A percentile compares a stretch with the other conserved stretches of the same genome.
Conservation (phyloP, 2,113 vertebrate species). For the Serinus canaria region DNA sequence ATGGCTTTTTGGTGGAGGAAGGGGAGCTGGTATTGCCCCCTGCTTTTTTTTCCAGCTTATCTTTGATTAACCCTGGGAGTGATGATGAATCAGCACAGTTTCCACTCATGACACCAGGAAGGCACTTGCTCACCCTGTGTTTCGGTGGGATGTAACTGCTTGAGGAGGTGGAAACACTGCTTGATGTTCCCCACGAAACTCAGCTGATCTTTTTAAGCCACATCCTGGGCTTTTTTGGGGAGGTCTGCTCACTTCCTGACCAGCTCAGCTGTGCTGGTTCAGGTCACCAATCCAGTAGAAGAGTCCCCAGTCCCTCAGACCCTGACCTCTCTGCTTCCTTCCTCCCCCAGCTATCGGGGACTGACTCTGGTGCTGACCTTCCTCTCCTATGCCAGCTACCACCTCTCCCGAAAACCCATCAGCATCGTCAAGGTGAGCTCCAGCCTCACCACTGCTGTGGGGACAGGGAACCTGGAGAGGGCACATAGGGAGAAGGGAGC, state of each 20-base stretch:
- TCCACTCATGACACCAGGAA: neutral
- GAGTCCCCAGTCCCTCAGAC: neutral
- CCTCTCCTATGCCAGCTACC: slow-evolving; percentile 90
- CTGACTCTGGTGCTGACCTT: slow-evolving; percentile 90
- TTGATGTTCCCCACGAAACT: neutral
- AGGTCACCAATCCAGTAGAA: neutral
- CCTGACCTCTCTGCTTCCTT: neutral
- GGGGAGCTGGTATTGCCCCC: accelerated
- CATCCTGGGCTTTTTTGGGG: neutral
- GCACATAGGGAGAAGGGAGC: too few species aligned
- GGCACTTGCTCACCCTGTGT: neutral
- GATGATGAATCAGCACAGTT: neutral
- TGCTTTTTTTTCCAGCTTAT: neutral
- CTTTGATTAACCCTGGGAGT: neutral
- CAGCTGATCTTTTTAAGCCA: neutral
- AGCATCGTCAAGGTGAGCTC: slow-evolving; percentile 91
- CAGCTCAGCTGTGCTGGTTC: neutral
- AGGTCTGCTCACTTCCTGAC: neutral
- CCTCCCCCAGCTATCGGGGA: slow-evolving; percentile 81
- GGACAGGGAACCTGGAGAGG: neutral
- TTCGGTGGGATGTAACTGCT: neutral
- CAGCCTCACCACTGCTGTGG: accelerated
- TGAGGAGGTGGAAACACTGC: neutral
- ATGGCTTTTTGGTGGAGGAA: neutral
- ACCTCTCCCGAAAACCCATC: slow-evolving; percentile 95